These are phyloP conservation scores for Parelbella ahira DNA, from an alignment of 2,888 invertebrate genomes.

Conservation along the genomic window DNA sequence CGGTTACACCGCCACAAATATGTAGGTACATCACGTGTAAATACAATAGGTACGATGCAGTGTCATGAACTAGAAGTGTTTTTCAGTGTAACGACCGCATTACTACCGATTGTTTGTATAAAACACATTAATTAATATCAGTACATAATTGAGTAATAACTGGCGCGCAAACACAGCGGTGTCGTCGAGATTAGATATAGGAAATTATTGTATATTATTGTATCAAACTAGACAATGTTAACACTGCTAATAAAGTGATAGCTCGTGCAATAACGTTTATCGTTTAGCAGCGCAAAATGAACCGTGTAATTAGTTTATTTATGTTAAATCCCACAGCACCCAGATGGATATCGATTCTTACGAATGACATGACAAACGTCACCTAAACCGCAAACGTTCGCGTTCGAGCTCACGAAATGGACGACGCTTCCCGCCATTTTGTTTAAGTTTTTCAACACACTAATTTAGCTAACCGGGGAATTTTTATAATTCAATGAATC, in stretches of 20 bases:
- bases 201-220: neutral
- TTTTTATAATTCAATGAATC: too few species aligned
- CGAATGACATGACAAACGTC: neutral
- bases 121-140: conserved; percentile 1
- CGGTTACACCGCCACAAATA: too few species aligned
- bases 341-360: neutral
- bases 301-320: conserved; percentile 9
- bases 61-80: too few species aligned
- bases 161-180: conserved; percentile 2
- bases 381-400: neutral
- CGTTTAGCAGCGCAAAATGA: conserved; percentile 9
- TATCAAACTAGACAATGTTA: neutral
- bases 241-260: too few species aligned
- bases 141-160: neutral
- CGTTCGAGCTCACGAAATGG: conserved; percentile 10
- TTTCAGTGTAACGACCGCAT: conserved; percentile 11
- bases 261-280: conserved; percentile 6
- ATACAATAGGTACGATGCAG: too few species aligned
- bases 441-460: too few species aligned
- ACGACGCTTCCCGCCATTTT: conserved; percentile 13
- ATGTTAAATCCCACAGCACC: conserved; percentile 1
- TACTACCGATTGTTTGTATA: conserved; percentile 1
- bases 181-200: conserved; percentile 5
- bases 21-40: too few species aligned
- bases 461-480: too few species aligned